Percentiles rank a stretch among this genome's conserved stretches.
Conservation (phyloP, 2,113 vertebrate species). For the Leiothrix lutea region DNA sequence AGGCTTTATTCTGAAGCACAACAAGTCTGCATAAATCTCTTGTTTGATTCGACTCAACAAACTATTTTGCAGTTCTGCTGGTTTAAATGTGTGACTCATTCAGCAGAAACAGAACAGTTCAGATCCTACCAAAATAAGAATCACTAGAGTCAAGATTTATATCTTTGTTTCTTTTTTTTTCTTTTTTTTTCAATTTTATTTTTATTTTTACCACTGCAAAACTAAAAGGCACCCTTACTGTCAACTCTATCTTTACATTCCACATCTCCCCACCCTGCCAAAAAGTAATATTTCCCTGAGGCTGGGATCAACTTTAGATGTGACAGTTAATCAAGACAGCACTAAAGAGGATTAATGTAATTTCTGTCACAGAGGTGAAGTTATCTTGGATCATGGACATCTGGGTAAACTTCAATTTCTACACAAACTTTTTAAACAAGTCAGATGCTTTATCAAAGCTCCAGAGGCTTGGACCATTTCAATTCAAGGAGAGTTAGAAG, state of each 20-base stretch:
- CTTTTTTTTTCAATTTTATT: neutral
- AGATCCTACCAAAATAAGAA: neutral
- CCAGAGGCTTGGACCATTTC: neutral
- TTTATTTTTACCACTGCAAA: neutral
- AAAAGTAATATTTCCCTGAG: neutral
- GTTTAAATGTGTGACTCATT: neutral
- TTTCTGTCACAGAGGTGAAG: neutral
- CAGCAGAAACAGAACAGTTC: neutral
- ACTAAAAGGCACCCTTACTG: neutral
- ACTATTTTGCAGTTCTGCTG: neutral
- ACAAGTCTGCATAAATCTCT: neutral
- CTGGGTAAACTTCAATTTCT: neutral
- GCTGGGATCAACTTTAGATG: neutral
- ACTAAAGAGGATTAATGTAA: neutral
- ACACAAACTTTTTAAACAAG: neutral
- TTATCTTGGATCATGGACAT: neutral
- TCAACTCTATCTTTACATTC: neutral
- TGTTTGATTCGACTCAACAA: neutral
- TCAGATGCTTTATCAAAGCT: neutral
- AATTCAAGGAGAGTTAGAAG: neutral
- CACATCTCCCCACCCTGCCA: neutral
- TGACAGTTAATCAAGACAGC: neutral
- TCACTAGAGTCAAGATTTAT: neutral
- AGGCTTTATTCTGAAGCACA: neutral
- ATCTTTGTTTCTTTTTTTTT: neutral